phyloP scores from a whole-genome alignment of 1,140 invertebrate genomes.

The Zophobas atratus region DNA sequence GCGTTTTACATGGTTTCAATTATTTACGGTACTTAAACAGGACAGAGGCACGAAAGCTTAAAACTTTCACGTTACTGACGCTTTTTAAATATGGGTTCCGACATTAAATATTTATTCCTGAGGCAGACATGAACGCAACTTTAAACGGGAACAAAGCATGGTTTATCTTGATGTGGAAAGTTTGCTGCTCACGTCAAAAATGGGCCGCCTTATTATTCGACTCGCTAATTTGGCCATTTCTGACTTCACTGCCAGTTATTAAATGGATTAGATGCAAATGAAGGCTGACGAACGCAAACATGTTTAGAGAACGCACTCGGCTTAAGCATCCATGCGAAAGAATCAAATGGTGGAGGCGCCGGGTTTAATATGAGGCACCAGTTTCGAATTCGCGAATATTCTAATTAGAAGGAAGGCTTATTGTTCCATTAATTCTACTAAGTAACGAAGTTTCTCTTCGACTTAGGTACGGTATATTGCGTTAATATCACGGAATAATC shows the following conservation, averaged over 20 bases:
- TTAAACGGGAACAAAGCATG: slow-evolving; percentile 4
- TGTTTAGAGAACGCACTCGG: slow-evolving; percentile 30
- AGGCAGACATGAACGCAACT: slow-evolving; percentile 7
- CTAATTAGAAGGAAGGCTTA: background rate
- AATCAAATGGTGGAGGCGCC: slow-evolving; percentile 36
- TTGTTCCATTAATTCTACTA: background rate
- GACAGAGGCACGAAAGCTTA: slow-evolving; percentile 13
- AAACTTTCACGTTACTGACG: slow-evolving; percentile 6
- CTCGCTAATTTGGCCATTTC: slow-evolving; percentile 17
- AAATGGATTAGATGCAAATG: slow-evolving; percentile 36
- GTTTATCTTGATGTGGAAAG: slow-evolving; percentile 6
- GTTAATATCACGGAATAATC: too few relatives aligned
- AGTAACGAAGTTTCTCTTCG: background rate
- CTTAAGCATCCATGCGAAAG: slow-evolving; percentile 9
- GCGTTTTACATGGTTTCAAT: slow-evolving; percentile 30
- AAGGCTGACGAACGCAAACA: slow-evolving; percentile 34
- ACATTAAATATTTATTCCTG: slow-evolving; percentile 30
- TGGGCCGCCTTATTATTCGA: background rate
- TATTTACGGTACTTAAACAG: slow-evolving; percentile 21
- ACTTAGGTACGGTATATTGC: too few relatives aligned
- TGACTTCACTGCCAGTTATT: slow-evolving; percentile 25
- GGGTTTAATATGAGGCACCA: background rate
- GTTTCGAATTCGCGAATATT: slow-evolving; percentile 2
- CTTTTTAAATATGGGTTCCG: slow-evolving; percentile 22
- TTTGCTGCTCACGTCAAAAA: background rate